phyloP scores from a whole-genome alignment of 2,888 invertebrate species.

The Choreutis nemorana region DNA sequence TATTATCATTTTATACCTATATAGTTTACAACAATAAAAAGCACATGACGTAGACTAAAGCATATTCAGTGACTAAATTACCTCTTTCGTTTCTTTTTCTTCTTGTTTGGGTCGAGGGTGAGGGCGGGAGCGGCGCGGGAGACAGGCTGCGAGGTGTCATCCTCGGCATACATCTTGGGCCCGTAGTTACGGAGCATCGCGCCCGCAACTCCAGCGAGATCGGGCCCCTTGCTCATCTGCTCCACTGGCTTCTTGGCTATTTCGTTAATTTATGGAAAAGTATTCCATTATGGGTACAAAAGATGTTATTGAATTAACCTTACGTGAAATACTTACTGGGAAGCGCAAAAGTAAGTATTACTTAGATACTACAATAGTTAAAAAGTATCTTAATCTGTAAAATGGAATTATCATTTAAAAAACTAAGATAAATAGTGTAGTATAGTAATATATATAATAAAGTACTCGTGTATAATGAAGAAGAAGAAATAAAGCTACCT shows the following conservation, averaged over 20 bases:
- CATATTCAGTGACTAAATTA: conserved; percentile 9
- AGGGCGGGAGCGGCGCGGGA: conserved; percentile 45
- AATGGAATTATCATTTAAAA: no score
- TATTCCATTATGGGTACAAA: conserved; percentile 5
- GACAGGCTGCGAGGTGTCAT: conserved; percentile 55
- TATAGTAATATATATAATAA: conserved; percentile 5
- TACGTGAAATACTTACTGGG: no score
- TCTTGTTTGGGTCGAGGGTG: conserved; percentile 28
- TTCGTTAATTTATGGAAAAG: conserved; percentile 2
- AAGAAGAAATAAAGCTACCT: conserved; percentile 5
- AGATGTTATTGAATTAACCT: no score
- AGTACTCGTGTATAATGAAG: conserved; percentile 5
- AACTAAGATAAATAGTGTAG: conserved; percentile 4
- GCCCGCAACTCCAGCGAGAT: conserved; percentile 28
- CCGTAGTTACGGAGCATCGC: conserved; percentile 41
- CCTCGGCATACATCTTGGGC: conserved; percentile 43
- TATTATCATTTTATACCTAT: no score
- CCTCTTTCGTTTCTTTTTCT: conserved; percentile 58
- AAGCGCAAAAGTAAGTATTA: no score
- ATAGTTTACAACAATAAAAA: not conserved
- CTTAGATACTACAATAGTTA: no score
- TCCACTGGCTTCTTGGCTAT: conserved; percentile 6
- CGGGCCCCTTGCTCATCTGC: conserved; percentile 3
- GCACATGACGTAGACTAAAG: conserved; percentile 3
- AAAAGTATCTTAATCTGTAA: no score